Percentiles rank a stretch among this genome's conserved stretches.
These are phyloP conservation scores for Xanthorhoe designata DNA, from an alignment of 2,888 invertebrate genomes.

Conservation along the genomic window DNA sequence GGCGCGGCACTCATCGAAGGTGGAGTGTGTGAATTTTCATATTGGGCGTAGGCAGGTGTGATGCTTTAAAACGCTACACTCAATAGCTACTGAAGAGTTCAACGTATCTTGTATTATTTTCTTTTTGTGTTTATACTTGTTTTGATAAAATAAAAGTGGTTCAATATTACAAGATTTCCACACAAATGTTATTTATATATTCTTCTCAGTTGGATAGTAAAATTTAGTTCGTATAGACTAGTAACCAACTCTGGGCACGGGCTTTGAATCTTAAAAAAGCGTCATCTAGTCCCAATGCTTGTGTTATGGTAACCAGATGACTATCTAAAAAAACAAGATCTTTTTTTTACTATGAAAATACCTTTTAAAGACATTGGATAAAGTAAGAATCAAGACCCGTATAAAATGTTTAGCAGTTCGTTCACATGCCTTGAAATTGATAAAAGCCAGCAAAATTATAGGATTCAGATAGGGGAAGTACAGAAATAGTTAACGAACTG, in stretches of 20 bases:
- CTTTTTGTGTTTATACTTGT: neutral
- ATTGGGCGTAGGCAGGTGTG: conserved; percentile 50
- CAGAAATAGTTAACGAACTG: conserved; percentile 29
- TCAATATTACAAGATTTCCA: no score
- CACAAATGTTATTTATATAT: no score
- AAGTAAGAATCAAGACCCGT: conserved; percentile 20
- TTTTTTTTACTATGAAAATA: neutral
- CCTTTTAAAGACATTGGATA: conserved; percentile 9
- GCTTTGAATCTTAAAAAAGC: no score
- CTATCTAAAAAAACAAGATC: no score
- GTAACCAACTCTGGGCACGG: no score
- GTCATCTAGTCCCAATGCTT: no score
- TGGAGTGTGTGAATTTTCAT: conserved; percentile 57
- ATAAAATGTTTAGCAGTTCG: conserved; percentile 21
- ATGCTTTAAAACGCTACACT: conserved; percentile 25
- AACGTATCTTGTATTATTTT: neutral
- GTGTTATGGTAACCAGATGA: no score
- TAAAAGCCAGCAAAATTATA: conserved; percentile 27
- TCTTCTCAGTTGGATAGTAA: no score
- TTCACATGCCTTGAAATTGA: conserved; percentile 12
- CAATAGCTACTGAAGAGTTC: neutral
- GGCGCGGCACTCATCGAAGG: conserved; percentile 41
- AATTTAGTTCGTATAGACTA: no score
- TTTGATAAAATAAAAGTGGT: no score
- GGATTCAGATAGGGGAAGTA: conserved; percentile 13